These are phyloP conservation scores for Acinonyx jubatus DNA, from an alignment of 2,113 vertebrate species.

Conservation along the genomic window DNA sequence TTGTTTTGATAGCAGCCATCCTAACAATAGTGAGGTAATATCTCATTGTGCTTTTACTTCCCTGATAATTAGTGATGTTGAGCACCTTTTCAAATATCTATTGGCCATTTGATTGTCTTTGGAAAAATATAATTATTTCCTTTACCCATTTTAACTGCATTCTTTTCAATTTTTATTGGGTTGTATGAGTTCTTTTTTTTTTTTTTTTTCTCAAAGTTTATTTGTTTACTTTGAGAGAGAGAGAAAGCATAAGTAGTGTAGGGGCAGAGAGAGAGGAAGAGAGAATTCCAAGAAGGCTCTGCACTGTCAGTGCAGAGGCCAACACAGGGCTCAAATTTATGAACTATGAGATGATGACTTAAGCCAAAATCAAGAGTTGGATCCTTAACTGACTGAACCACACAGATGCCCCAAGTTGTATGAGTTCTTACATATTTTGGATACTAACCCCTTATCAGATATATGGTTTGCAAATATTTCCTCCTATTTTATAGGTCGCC, in stretches of 20 bases:
- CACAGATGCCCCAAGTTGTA: background rate
- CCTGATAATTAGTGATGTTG: background rate
- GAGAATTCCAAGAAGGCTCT: too few relatives aligned
- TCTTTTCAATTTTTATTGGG: background rate
- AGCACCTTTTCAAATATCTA: background rate
- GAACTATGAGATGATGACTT: too few relatives aligned
- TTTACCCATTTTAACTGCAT: background rate
- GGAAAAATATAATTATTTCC: background rate
- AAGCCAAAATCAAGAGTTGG: too few relatives aligned
- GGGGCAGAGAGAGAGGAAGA: too few relatives aligned
- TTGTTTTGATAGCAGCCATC: background rate
- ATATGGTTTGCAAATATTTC: background rate
- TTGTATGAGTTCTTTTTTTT: background rate
- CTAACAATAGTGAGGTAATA: background rate
- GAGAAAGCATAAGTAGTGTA: too few relatives aligned
- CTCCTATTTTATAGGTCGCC: background rate
- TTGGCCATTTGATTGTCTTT: background rate
- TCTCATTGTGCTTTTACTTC: background rate
- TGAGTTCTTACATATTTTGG: background rate
- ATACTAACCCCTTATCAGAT: background rate
- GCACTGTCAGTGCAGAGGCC: too few relatives aligned
- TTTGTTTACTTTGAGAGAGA: too few relatives aligned
- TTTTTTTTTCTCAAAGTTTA: too few relatives aligned
- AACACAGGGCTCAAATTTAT: too few relatives aligned
- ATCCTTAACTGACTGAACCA: too few relatives aligned